These are phyloP conservation scores for Alfaro cultratus DNA, from an alignment of 2,797 vertebrate genomes.

Conservation along the genomic window DNA sequence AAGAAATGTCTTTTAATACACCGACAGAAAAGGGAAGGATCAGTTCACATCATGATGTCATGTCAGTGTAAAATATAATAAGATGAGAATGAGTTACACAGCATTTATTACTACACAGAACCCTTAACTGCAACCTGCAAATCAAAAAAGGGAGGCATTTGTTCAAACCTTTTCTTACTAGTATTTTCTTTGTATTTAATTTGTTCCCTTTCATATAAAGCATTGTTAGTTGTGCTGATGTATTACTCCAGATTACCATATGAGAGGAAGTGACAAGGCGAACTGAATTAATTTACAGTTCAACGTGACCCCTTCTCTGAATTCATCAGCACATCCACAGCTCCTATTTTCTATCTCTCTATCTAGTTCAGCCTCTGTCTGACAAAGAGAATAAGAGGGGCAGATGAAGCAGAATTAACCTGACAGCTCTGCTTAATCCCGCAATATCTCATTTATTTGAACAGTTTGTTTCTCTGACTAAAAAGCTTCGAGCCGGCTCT, in stretches of 20 bases:
- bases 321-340: constrained; percentile 1
- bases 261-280: background rate
- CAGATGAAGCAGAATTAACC: background rate
- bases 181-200: background rate
- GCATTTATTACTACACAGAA: background rate
- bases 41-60: background rate
- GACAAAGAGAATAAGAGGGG: background rate
- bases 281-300: background rate
- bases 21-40: background rate
- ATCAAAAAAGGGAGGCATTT: background rate
- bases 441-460: background rate
- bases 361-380: background rate
- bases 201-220: background rate
- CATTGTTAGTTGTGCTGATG: background rate
- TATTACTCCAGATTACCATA: background rate
- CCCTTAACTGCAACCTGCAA: background rate
- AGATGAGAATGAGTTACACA: background rate
- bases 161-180: background rate
- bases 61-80: background rate
- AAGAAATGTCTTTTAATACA: background rate
- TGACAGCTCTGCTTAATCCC: background rate
- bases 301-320: background rate
- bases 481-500: background rate
- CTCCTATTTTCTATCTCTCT: background rate
- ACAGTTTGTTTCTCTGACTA: no score